phyloP scores from a whole-genome alignment of 1,140 invertebrate genomes.

The Neodiprion virginianus region DNA sequence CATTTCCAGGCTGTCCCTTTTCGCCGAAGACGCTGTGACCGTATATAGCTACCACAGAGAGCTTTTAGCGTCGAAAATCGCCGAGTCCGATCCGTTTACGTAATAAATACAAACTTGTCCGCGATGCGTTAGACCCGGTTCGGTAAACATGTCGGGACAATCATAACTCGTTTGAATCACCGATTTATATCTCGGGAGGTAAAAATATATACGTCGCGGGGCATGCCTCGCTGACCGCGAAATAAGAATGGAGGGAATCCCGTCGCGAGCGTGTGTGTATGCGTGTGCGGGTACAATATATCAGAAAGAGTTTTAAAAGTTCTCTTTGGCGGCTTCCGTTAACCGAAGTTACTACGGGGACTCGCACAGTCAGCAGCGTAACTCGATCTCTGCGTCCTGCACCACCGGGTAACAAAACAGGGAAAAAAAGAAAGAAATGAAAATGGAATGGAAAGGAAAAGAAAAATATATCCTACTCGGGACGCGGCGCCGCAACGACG shows the following conservation, averaged over 20 bases:
- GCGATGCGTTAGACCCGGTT: neutral
- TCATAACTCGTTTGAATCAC: slow-evolving; percentile 10
- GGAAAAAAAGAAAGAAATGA: too few species aligned
- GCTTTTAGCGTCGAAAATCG: neutral
- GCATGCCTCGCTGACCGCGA: slow-evolving; percentile 6
- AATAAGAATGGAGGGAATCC: neutral
- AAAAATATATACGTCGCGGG: slow-evolving; percentile 6
- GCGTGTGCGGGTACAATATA: neutral
- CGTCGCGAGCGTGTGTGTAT: neutral
- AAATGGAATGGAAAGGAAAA: too few species aligned
- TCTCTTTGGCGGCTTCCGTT: neutral
- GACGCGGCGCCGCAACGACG: too few species aligned
- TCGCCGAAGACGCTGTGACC: neutral
- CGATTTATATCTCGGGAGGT: neutral
- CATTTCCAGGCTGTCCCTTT: too few species aligned
- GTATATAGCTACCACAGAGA: neutral
- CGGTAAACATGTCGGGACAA: slow-evolving; percentile 14
- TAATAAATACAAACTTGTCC: neutral
- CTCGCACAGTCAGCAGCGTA: neutral
- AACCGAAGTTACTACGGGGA: neutral
- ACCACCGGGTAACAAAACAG: too few species aligned
- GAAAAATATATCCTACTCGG: too few species aligned
- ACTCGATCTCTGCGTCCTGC: neutral
- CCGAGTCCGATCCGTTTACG: neutral
- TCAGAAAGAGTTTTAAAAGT: neutral